Evolutionary conservation across 2,888 invertebrate species (phyloP), one percentile per base, ranked within the genome.

Genomic region (Platycheirus albimanus): DNA sequence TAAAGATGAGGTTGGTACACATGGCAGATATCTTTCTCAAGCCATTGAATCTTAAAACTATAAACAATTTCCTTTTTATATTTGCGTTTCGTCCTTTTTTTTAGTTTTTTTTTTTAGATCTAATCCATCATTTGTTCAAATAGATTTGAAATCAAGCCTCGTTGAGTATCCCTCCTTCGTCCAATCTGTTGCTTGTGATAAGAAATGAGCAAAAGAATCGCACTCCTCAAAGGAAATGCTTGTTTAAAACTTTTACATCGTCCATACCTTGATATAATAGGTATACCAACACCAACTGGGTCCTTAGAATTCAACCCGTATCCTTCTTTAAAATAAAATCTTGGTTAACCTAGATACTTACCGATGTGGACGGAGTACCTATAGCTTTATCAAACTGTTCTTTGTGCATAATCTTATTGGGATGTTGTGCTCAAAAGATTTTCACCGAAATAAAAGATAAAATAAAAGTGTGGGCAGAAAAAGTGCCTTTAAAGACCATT

Each of bases 271-370:
- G n/a, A n/a, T n/a, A n/a, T n/a, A n/a, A n/a, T n/a, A n/a, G n/a
- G n/a, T n/a, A n/a, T n/a, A n/a, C n/a, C n/a, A n/a, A n/a, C n/a
- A n/a, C n/a, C n/a, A 47, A n/a, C n/a, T 47, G 2, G 43, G 43
- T 24, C 24, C 24, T 24, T 24, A 47, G 20, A 6, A n/a, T 24
- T 7, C 6, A 4, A 15, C n/a, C 3, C 0, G 1, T 47, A 47
- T 47, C 20, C 47, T 47, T 47, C 6, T 47, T 47, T 19, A n/a
- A n/a, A n/a, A 47, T 20, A 47, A 20, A 47, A 11, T 20, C 11
- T n/a, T n/a, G 47, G 20, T n/a, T 47, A 47, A 47, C 47, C 47
- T 47, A 47, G 47, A 47, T 47, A 24, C n/a, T 24, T 20, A 20
- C n/a, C n/a, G n/a, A n/a, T n/a, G n/a, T n/a, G n/a, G n/a, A 24